Evolutionary conservation across 2,113 vertebrate genomes (phyloP).

Genomic region (Sceloporus tristichus): DNA sequence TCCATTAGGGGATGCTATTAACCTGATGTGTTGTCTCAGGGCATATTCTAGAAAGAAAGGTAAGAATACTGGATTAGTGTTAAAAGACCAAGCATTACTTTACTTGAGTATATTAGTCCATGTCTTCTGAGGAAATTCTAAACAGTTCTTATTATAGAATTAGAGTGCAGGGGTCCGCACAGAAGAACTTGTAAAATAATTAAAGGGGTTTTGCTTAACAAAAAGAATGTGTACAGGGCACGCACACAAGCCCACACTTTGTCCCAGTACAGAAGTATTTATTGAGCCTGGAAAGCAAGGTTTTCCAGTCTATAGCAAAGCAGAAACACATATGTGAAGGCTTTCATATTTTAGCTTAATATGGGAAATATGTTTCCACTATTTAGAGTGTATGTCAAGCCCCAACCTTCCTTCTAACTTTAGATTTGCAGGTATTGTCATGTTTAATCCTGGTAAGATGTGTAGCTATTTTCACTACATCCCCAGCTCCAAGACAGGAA

Average conservation of each 20-base stretch:
- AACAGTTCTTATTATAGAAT: neutral
- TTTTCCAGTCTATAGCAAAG: neutral
- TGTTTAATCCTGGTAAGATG: neutral
- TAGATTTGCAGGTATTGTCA: neutral
- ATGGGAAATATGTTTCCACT: neutral
- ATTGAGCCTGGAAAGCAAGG: neutral
- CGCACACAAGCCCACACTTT: neutral
- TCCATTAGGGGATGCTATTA: constrained; percentile 70
- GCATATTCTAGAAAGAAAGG: constrained; percentile 48
- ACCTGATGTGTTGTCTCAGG: constrained; percentile 47
- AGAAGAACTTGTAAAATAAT: neutral
- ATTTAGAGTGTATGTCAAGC: neutral
- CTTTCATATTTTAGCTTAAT: neutral
- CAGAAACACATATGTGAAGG: neutral
- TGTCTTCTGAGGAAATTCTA: neutral
- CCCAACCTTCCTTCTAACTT: neutral
- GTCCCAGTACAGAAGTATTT: neutral
- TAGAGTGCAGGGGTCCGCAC: neutral
- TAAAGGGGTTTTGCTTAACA: neutral
- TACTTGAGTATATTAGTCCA: neutral
- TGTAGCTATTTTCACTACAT: neutral
- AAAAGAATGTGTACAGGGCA: neutral
- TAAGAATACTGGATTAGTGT: neutral
- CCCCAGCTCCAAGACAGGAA: neutral
- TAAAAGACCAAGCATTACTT: neutral